Percentiles rank a stretch among this genome's conserved stretches.
phyloP scores from a whole-genome alignment of 2,797 vertebrate species.

The Varecia variegata region DNA sequence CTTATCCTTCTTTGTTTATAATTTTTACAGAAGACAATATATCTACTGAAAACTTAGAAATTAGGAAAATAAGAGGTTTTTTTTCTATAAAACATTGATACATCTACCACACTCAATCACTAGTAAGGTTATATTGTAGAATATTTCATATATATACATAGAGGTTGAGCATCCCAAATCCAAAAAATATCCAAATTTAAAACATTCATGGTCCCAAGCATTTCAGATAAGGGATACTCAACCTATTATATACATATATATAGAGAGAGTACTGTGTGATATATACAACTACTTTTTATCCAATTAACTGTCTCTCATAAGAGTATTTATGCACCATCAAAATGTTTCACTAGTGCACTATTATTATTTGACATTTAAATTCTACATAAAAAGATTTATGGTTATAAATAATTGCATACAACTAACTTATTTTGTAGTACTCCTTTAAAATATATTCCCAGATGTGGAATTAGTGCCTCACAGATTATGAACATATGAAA shows the following conservation, averaged over 20 bases:
- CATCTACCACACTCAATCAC: background rate
- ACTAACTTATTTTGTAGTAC: background rate
- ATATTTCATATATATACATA: background rate
- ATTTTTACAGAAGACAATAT: background rate
- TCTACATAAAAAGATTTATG: background rate
- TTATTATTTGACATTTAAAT: background rate
- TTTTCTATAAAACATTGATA: background rate
- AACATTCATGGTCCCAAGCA: background rate
- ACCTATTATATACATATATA: background rate
- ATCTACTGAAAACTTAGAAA: background rate
- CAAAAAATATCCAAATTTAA: background rate
- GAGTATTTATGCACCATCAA: background rate
- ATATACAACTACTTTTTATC: background rate
- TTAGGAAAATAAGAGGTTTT: background rate
- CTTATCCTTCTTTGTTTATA: background rate
- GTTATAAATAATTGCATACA: background rate
- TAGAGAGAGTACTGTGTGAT: background rate
- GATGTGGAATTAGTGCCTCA: background rate
- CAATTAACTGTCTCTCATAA: background rate
- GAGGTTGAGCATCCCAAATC: background rate
- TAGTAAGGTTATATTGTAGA: background rate
- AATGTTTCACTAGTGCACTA: background rate
- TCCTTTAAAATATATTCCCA: background rate
- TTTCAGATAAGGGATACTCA: background rate
- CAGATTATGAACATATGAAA: background rate